A percentile compares a stretch with the other conserved stretches of the same genome.
These are phyloP conservation scores for Brachypodius melanocephalos DNA, from an alignment of 2,113 vertebrate genomes.

Conservation along the genomic window DNA sequence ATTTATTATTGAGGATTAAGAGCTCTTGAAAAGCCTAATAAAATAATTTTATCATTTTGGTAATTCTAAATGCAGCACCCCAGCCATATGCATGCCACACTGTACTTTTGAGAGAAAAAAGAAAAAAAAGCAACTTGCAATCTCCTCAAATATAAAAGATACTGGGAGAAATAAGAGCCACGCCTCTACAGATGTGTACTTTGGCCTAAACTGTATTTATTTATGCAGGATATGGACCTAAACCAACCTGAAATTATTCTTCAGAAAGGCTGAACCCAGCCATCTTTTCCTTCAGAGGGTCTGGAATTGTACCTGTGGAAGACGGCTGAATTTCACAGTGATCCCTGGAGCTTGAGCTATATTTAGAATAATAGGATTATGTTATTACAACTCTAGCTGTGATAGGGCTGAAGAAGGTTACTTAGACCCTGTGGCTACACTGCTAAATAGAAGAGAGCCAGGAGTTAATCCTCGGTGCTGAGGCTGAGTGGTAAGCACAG, in stretches of 20 bases:
- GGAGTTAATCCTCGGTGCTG: background rate
- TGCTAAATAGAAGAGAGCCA: background rate
- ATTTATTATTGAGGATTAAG: background rate
- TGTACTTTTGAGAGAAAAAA: background rate
- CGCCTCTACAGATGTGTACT: background rate
- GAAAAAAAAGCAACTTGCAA: background rate
- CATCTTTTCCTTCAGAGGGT: background rate
- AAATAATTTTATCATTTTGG: background rate
- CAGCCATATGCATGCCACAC: background rate
- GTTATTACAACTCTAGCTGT: background rate
- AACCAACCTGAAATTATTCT: background rate
- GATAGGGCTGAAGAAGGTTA: conserved; percentile 3
- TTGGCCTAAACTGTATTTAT: background rate
- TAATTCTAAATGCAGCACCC: background rate
- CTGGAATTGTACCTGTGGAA: background rate
- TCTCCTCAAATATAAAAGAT: background rate
- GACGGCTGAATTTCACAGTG: background rate
- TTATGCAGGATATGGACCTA: background rate
- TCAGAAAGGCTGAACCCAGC: background rate
- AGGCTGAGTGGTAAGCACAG: background rate
- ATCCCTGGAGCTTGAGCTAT: background rate
- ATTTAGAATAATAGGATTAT: conserved; percentile 28
- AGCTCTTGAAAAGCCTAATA: background rate
- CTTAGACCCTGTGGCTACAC: background rate
- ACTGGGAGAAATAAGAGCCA: background rate